These are phyloP conservation scores for Furnarius figulus DNA, from an alignment of 2,113 vertebrate genomes.

Conservation along the genomic window DNA sequence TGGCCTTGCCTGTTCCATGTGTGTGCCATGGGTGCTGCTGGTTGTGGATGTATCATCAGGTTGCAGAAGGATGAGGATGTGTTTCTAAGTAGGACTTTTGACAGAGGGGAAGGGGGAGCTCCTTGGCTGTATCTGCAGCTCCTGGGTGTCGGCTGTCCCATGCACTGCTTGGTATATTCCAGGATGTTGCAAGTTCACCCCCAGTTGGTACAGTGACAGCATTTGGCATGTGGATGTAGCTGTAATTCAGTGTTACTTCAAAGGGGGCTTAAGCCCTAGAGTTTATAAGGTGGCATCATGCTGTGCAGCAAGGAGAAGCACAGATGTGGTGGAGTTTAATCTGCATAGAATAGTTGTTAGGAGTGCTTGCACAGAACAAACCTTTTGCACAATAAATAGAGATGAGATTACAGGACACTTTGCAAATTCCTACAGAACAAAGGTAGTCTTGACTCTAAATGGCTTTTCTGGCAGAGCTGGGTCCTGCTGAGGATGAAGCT, in stretches of 20 bases:
- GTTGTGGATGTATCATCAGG: neutral
- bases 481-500: neutral
- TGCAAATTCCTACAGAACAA: neutral
- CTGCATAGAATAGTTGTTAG: fast-evolving
- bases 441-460: neutral
- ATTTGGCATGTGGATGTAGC: neutral
- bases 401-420: neutral
- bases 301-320: neutral
- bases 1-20: neutral
- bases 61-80: neutral
- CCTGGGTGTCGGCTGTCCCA: fast-evolving
- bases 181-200: neutral
- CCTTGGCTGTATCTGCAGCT: neutral
- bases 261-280: neutral
- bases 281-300: neutral
- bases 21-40: neutral
- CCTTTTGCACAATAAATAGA: neutral
- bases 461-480: neutral
- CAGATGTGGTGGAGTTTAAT: neutral
- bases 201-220: neutral
- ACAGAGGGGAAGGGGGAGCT: neutral
- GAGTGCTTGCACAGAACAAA: neutral
- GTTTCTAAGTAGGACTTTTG: neutral
- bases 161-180: neutral
- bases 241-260: neutral